Conservation (phyloP, 2,797 vertebrate genomes). For the Hyperoplus lanceolatus region DNA sequence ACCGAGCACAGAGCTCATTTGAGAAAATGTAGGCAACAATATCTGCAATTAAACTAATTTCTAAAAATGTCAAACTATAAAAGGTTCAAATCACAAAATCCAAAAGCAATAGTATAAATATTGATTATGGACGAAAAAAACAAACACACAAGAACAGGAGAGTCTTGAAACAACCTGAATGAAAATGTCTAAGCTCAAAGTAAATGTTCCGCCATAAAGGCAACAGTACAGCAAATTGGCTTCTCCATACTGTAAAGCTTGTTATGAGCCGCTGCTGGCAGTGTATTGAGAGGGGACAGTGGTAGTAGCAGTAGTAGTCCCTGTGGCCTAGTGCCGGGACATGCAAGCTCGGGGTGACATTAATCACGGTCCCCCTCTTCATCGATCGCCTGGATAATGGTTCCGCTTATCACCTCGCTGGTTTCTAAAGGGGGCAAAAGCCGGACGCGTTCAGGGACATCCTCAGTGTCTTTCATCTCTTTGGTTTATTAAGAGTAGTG, state of each 20-base stretch:
- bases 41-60: neutral
- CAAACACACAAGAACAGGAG: neutral
- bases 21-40: neutral
- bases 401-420: conserved; percentile 79
- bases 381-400: conserved; percentile 79
- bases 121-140: neutral
- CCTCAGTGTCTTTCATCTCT: conserved; percentile 43
- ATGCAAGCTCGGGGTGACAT: conserved; percentile 70
- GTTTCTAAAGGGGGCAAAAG: conserved; percentile 70
- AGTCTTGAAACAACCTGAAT: neutral
- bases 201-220: conserved; percentile 37
- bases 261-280: conserved; percentile 51
- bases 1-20: neutral
- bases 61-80: neutral
- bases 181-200: conserved; percentile 20
- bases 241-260: conserved; percentile 48
- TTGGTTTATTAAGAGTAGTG: conserved; percentile 48
- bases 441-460: conserved; percentile 60
- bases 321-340: conserved; percentile 55
- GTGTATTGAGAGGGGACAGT: conserved; percentile 48
- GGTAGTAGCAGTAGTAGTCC: conserved; percentile 38
- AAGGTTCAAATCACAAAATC: neutral
- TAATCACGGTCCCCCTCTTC: conserved; percentile 71
- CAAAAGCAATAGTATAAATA: neutral
- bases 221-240: conserved; percentile 49